phyloP scores from a whole-genome alignment of 2,888 invertebrate genomes.

The Deroplatys truncata region DNA sequence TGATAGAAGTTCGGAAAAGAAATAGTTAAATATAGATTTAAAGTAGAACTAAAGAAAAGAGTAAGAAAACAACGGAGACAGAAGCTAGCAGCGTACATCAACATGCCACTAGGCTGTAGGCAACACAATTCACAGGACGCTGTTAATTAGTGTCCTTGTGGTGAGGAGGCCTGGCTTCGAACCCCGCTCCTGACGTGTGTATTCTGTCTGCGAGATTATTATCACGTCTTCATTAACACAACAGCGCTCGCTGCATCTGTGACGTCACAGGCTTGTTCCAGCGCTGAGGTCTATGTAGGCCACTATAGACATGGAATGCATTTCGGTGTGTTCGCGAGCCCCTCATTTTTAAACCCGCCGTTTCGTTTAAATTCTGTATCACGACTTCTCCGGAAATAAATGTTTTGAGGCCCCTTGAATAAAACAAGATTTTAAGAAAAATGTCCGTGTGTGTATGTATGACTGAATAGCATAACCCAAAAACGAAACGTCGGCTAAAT shows the following conservation, averaged over 20 bases:
- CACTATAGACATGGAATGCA: background rate
- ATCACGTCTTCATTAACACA: conserved; percentile 11
- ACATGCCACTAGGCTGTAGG: background rate
- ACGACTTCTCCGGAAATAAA: too few relatives aligned
- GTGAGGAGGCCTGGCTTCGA: background rate
- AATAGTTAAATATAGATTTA: too few relatives aligned
- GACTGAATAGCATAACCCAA: too few relatives aligned
- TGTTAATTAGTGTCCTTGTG: conserved; percentile 12
- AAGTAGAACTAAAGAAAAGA: background rate
- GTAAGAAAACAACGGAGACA: background rate
- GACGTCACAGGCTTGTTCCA: background rate
- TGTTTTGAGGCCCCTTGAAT: too few relatives aligned
- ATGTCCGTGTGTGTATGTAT: too few relatives aligned
- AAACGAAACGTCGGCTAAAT: too few relatives aligned
- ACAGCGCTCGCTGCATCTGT: background rate
- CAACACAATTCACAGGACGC: too few relatives aligned
- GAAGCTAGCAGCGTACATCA: background rate
- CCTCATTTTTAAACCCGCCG: too few relatives aligned
- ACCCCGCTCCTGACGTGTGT: conserved; percentile 1
- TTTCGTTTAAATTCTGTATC: too few relatives aligned
- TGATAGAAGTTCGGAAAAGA: too few relatives aligned
- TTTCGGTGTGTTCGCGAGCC: too few relatives aligned
- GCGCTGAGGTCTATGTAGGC: background rate
- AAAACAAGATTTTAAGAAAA: too few relatives aligned
- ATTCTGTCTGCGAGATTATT: background rate